These are phyloP conservation scores for Mobula birostris DNA, from an alignment of 2,113 vertebrate species.

Conservation along the genomic window DNA sequence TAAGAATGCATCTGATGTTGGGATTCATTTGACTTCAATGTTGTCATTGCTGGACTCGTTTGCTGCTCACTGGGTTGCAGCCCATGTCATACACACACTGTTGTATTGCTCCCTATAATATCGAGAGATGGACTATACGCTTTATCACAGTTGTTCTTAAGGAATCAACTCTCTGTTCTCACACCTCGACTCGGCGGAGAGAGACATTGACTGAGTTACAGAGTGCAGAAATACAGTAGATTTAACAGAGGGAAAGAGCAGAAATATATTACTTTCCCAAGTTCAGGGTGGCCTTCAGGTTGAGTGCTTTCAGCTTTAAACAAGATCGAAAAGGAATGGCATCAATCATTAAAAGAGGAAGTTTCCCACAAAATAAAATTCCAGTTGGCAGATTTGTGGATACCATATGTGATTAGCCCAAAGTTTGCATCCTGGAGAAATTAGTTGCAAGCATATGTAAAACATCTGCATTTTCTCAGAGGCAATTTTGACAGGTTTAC, in stretches of 20 bases:
- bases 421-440: not conserved
- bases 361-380: slow-evolving; percentile 23
- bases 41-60: too few relatives aligned
- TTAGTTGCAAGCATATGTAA: slow-evolving; percentile 14
- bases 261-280: slow-evolving; percentile 7
- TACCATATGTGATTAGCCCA: slow-evolving; percentile 22
- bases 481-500: slow-evolving; percentile 31
- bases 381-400: slow-evolving; percentile 30
- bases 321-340: not conserved
- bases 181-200: not conserved
- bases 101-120: too few relatives aligned
- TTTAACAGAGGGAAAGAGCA: not conserved
- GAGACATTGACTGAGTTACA: not conserved
- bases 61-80: too few relatives aligned
- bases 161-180: not conserved
- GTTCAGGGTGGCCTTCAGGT: not conserved
- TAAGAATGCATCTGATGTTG: too few relatives aligned
- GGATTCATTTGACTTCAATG: too few relatives aligned
- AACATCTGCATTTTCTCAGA: slow-evolving; percentile 26
- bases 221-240: not conserved
- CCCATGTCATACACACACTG: too few relatives aligned
- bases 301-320: slow-evolving; percentile 17
- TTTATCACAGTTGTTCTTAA: not conserved
- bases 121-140: not conserved
- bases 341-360: slow-evolving; percentile 33